Evolutionary conservation across 2,797 vertebrate species (phyloP).

Genomic region (Chelmon rostratus): DNA sequence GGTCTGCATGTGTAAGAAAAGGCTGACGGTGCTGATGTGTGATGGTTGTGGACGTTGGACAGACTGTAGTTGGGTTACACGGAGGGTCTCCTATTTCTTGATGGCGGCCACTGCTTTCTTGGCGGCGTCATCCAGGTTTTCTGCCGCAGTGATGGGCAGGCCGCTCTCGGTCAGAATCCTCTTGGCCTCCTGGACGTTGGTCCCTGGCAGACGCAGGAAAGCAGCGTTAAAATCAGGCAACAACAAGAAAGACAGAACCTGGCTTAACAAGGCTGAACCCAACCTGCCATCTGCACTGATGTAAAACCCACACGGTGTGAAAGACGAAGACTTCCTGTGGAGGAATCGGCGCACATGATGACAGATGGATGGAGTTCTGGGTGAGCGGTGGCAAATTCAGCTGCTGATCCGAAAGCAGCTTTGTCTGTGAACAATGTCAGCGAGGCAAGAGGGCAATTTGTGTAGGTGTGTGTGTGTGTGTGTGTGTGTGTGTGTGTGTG

Average conservation of each 20-base stretch:
- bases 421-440: conserved; percentile 49
- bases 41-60: not conserved
- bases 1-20: conserved; percentile 34
- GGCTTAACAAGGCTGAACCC: conserved; percentile 51
- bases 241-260: conserved; percentile 8
- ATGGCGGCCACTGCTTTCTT: conserved; percentile 94
- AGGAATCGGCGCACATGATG: conserved; percentile 53
- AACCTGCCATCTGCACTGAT: conserved; percentile 50
- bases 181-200: conserved; percentile 95
- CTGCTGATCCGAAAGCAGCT: conserved; percentile 60
- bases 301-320: conserved; percentile 62
- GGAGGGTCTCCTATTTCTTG: conserved; percentile 83
- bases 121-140: conserved; percentile 95
- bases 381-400: conserved; percentile 58
- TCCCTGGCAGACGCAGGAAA: conserved; percentile 84
- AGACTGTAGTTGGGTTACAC: not conserved
- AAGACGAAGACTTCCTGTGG: conserved; percentile 51
- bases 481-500: conserved; percentile 36
- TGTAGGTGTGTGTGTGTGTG: conserved; percentile 33
- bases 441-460: conserved; percentile 50
- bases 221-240: conserved; percentile 6
- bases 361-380: conserved; percentile 74
- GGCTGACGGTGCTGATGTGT: conserved; percentile 29
- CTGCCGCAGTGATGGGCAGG: conserved; percentile 92
- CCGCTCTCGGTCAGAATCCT: conserved; percentile 93